Evolutionary conservation across 2,888 invertebrate genomes (phyloP).

Genomic region (Monochamus alternatus): DNA sequence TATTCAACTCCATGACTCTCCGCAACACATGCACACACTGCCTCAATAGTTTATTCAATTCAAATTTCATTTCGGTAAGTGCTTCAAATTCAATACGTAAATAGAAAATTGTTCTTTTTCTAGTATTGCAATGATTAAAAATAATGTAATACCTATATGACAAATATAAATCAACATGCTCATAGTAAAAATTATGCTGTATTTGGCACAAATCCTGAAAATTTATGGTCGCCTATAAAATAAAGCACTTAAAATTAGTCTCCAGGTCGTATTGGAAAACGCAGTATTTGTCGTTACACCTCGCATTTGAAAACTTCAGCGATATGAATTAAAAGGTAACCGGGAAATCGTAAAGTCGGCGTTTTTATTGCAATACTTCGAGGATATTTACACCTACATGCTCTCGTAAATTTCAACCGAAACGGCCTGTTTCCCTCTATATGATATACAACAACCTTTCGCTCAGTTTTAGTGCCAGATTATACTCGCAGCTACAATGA

Average conservation of each 20-base stretch:
- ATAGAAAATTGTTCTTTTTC: no score
- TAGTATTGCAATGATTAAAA: no score
- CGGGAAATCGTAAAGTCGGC: constrained; percentile 12
- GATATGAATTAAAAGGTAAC: constrained; percentile 10
- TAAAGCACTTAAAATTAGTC: neutral
- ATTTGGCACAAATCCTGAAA: neutral
- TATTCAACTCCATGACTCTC: no score
- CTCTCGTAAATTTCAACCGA: neutral
- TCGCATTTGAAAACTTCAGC: neutral
- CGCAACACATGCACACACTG: no score
- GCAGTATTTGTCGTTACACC: constrained; percentile 1
- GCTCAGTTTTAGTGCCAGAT: neutral
- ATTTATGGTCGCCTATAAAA: neutral
- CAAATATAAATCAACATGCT: no score
- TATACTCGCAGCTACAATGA: no score
- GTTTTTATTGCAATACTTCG: constrained; percentile 9
- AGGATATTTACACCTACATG: constrained; percentile 7
- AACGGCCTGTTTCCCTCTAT: neutral
- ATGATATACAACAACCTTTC: constrained; percentile 1
- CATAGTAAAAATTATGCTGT: no score
- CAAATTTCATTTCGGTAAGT: no score
- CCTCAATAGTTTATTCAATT: no score
- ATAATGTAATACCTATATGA: no score
- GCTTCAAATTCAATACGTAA: no score
- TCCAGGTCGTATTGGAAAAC: no score